Conservation (phyloP, 2,888 invertebrate genomes). For the Epirrhoe alternata region DNA sequence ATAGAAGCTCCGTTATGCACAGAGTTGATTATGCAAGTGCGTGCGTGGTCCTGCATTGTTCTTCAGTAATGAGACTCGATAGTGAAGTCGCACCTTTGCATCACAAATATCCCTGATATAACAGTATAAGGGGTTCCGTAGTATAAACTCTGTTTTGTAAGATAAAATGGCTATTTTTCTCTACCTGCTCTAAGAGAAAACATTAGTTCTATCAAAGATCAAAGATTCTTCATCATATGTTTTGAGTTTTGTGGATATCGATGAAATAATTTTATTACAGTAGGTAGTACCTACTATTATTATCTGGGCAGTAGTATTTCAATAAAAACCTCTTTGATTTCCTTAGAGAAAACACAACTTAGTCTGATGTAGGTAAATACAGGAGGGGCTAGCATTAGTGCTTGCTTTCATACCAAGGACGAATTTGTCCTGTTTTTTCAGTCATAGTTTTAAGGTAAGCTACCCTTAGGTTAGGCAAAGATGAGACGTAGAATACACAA, state of each 20-base stretch:
- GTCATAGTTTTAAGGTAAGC: too few relatives aligned
- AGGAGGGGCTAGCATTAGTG: neutral
- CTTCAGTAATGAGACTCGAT: slow-evolving; percentile 6
- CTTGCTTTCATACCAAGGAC: too few relatives aligned
- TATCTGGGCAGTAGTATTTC: too few relatives aligned
- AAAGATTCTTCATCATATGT: neutral
- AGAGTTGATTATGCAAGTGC: slow-evolving; percentile 6
- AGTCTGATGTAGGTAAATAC: neutral
- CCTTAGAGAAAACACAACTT: neutral
- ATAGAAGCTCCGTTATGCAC: neutral
- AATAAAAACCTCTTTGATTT: neutral
- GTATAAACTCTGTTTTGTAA: too few relatives aligned
- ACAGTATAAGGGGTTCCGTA: too few relatives aligned
- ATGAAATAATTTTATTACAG: neutral
- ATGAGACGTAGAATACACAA: too few relatives aligned
- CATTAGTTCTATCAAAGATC: too few relatives aligned
- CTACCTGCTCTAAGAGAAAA: too few relatives aligned
- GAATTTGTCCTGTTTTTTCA: too few relatives aligned
- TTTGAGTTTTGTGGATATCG: neutral
- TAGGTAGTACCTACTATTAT: too few relatives aligned
- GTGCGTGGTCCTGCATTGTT: slow-evolving; percentile 26
- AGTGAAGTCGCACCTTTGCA: neutral
- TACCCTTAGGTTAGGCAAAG: too few relatives aligned
- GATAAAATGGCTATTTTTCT: too few relatives aligned
- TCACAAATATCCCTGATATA: neutral